Evolutionary conservation across 1,140 invertebrate species (phyloP).

Genomic region (Amyelois transitella): DNA sequence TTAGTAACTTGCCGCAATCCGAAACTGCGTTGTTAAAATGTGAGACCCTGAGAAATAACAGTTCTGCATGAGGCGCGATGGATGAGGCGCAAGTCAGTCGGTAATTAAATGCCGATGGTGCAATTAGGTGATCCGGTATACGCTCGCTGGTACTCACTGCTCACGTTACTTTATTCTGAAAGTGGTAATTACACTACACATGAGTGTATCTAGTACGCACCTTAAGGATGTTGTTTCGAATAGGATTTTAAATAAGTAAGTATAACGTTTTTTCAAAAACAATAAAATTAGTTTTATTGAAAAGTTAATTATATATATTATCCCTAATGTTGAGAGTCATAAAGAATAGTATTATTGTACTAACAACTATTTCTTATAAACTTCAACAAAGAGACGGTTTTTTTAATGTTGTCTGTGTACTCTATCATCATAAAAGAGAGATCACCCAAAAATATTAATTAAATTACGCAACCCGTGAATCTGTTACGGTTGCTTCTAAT

Average conservation of each 20-base stretch:
- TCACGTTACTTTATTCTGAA: background rate
- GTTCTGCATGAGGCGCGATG: conserved; percentile 18
- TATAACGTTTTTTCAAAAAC: no score
- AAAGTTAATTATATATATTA: no score
- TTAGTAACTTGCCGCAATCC: conserved; percentile 9
- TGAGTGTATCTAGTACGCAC: no score
- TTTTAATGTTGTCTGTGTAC: no score
- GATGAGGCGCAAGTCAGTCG: conserved; percentile 17
- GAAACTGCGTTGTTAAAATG: conserved; percentile 15
- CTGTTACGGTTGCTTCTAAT: background rate
- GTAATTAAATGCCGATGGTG: conserved; percentile 28
- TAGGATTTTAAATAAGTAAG: no score
- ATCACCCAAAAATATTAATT: conserved; percentile 1
- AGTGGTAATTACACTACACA: conserved; percentile 1
- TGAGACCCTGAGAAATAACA: conserved; percentile 24
- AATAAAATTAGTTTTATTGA: no score
- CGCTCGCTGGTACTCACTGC: conserved; percentile 3
- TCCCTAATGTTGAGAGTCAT: no score
- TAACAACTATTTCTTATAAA: no score
- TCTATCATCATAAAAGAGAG: background rate
- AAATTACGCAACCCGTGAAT: background rate
- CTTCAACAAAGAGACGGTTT: no score
- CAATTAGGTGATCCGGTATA: conserved; percentile 26
- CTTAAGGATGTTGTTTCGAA: no score
- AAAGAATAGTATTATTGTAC: no score